These are phyloP conservation scores for Oreochromis grahami DNA, from an alignment of 2,797 vertebrate species.

Conservation along the genomic window DNA sequence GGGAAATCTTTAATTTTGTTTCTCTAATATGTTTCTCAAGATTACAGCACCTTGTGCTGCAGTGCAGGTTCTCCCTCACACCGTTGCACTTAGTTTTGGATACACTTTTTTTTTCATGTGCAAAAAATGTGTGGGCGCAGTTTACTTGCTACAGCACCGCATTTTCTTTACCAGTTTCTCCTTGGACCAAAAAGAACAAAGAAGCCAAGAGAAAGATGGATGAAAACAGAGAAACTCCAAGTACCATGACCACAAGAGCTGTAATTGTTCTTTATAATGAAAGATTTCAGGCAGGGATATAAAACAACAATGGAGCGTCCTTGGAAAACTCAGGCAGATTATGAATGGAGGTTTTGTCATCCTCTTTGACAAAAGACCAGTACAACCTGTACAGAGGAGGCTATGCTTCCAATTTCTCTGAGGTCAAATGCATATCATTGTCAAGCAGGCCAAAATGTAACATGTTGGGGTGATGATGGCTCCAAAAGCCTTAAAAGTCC, in stretches of 20 bases:
- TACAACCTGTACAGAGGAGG: conserved; percentile 44
- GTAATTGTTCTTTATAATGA: conserved; percentile 81
- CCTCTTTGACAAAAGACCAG: conserved; percentile 67
- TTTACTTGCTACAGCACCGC: neutral
- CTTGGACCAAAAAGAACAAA: conserved; percentile 6
- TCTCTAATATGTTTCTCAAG: neutral
- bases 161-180: conserved; percentile 18
- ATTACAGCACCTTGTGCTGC: neutral
- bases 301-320: conserved; percentile 79
- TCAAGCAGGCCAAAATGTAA: conserved; percentile 10
- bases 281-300: conserved; percentile 73
- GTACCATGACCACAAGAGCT: conserved; percentile 32
- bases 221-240: conserved; percentile 17
- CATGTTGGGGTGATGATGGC: neutral
- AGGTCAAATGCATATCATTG: conserved; percentile 43
- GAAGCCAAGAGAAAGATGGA: neutral
- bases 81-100: neutral
- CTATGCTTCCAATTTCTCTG: conserved; percentile 31
- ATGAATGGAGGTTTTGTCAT: conserved; percentile 73
- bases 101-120: neutral
- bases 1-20: neutral
- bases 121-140: conserved; percentile 1
- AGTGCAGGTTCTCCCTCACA: neutral
- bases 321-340: conserved; percentile 82
- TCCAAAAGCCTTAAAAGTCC: conserved; percentile 1